Evolutionary conservation across 1,140 invertebrate species (phyloP).

Genomic region (Rhagoletis pomonella): DNA sequence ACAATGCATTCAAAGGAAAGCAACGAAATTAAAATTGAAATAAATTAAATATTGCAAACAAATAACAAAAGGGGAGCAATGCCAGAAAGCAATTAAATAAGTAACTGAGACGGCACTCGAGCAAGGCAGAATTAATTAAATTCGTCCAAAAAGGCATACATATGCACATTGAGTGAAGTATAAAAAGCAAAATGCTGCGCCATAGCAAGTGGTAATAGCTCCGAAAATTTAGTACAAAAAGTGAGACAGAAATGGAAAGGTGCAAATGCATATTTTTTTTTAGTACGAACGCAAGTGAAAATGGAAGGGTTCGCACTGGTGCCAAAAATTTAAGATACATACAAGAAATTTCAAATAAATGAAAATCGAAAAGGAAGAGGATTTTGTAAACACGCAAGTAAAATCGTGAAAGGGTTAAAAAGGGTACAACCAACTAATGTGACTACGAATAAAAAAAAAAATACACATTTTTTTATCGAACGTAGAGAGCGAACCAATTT

Average conservation of each 20-base stretch:
- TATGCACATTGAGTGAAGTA: not conserved
- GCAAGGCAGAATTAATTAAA: not conserved
- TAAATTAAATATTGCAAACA: not conserved
- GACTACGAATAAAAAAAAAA: too few species aligned
- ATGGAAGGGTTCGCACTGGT: too few species aligned
- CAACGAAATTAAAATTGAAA: constrained; percentile 1
- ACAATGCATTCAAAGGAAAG: not conserved
- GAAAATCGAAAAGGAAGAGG: too few species aligned
- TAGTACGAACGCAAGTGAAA: not conserved
- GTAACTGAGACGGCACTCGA: not conserved
- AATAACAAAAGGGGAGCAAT: not conserved
- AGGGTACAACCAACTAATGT: too few species aligned
- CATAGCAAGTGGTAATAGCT: not conserved
- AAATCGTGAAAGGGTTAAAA: not conserved
- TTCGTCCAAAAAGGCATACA: not conserved
- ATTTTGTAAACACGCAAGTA: not conserved
- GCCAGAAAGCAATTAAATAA: constrained; percentile 3
- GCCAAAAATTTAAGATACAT: too few species aligned
- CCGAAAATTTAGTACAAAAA: not conserved
- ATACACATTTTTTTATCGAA: too few species aligned
- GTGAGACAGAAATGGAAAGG: not conserved
- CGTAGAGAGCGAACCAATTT: too few species aligned
- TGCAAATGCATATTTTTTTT: not conserved
- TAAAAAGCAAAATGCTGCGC: not conserved
- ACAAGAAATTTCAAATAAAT: not conserved